Conservation (phyloP, 2,888 invertebrate species). For the Dolichopus griseipennis region DNA sequence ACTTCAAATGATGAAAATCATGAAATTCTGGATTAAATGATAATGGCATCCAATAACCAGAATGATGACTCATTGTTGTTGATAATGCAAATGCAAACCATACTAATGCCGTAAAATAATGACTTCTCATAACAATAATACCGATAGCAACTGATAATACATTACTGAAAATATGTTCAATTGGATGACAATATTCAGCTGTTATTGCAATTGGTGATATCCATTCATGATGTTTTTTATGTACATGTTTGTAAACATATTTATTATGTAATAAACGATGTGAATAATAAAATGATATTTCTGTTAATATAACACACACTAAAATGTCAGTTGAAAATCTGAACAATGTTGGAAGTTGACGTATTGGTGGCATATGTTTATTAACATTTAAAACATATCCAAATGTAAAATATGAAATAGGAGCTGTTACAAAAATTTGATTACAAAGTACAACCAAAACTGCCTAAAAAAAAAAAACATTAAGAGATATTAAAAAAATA, state of each 20-base stretch:
- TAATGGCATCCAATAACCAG: slow-evolving; percentile 75
- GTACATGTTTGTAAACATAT: slow-evolving; percentile 64
- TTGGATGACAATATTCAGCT: slow-evolving; percentile 67
- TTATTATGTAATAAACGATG: slow-evolving; percentile 70
- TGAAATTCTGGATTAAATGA: slow-evolving; percentile 74
- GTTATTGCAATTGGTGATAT: slow-evolving; percentile 72
- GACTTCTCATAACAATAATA: slow-evolving; percentile 58
- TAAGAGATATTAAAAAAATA: background rate
- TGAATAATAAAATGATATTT: slow-evolving; percentile 73
- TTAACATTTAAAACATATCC: slow-evolving; percentile 50
- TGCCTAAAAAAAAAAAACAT: slow-evolving; percentile 42
- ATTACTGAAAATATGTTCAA: slow-evolving; percentile 66
- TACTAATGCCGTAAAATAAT: slow-evolving; percentile 61
- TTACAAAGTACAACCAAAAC: slow-evolving; percentile 60
- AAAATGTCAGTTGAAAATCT: slow-evolving; percentile 58
- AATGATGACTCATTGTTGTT: slow-evolving; percentile 69
- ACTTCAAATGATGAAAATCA: slow-evolving; percentile 80
- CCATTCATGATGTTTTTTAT: slow-evolving; percentile 83
- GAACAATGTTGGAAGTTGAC: slow-evolving; percentile 62
- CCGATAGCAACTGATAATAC: slow-evolving; percentile 63
- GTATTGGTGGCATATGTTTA: slow-evolving; percentile 50
- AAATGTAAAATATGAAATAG: slow-evolving; percentile 49
- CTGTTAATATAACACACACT: slow-evolving; percentile 62
- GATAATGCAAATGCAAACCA: slow-evolving; percentile 65
- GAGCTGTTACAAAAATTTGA: slow-evolving; percentile 58